Evolutionary conservation across 2,113 vertebrate genomes (phyloP).

Genomic region (Fregata magnificens): DNA sequence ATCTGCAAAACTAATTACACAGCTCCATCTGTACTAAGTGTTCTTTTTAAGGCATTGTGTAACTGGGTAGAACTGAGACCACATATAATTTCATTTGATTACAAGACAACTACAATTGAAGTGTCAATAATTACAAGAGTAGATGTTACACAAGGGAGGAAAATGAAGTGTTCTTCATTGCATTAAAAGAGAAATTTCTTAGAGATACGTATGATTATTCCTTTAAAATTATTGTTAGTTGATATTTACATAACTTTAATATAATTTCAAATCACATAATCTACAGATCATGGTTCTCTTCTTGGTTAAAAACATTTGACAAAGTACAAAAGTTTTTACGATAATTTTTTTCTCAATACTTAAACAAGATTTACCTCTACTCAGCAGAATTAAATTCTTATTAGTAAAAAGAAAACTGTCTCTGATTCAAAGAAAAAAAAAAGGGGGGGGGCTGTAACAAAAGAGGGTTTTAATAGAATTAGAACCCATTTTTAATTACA

Average conservation of each 20-base stretch:
- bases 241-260: not conserved
- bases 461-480: not conserved
- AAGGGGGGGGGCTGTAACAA: fast-evolving
- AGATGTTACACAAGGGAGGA: not conserved
- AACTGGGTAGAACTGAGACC: not conserved
- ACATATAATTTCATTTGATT: not conserved
- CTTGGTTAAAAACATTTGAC: not conserved
- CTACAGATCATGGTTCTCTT: not conserved
- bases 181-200: not conserved
- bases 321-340: not conserved
- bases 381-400: not conserved
- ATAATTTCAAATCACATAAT: not conserved
- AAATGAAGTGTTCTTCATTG: not conserved
- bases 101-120: not conserved
- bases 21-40: not conserved
- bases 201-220: not conserved
- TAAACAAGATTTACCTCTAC: not conserved
- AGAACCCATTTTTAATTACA: not conserved
- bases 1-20: not conserved
- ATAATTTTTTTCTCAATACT: not conserved
- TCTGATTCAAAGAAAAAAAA: not conserved
- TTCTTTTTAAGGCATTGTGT: not conserved
- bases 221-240: not conserved
- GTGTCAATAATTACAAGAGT: not conserved
- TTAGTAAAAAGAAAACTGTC: not conserved